A percentile compares a stretch with the other conserved stretches of the same genome.
Conservation (phyloP, 1,140 invertebrate species). For the Thaumetopoea pityocampa region DNA sequence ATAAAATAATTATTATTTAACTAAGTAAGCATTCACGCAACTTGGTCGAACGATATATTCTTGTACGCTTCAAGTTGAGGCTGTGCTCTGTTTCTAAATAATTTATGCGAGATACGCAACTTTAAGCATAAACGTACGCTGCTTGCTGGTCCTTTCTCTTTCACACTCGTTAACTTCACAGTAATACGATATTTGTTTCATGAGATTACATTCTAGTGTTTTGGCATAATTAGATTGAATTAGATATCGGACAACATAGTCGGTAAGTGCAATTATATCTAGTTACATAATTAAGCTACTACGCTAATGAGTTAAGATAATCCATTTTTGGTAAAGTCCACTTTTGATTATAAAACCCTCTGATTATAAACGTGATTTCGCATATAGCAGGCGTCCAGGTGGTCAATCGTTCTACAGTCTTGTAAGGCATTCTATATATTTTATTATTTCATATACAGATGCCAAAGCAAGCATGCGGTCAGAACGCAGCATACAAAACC, state of each 20-base stretch:
- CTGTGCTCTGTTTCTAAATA: constrained; percentile 9
- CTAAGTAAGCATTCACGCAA: no score
- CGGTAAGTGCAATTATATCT: constrained; percentile 6
- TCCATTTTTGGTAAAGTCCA: no score
- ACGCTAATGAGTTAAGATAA: no score
- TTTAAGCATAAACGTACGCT: constrained; percentile 7
- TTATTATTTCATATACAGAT: no score
- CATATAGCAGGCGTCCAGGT: no score
- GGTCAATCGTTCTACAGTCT: no score
- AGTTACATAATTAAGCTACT: constrained; percentile 3
- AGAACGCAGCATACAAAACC: no score
- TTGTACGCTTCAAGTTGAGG: constrained; percentile 7
- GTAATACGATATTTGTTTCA: constrained; percentile 11
- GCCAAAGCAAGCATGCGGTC: no score
- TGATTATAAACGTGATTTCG: not conserved
- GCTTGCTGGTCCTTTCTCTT: not conserved
- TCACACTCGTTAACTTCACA: not conserved
- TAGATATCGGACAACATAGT: constrained; percentile 3
- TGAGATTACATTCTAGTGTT: constrained; percentile 15
- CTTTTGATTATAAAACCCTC: no score
- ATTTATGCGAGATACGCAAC: constrained; percentile 9
- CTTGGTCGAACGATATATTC: no score
- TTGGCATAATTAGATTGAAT: constrained; percentile 18
- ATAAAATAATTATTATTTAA: no score
- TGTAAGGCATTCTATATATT: no score